These are phyloP conservation scores for Dicrurus megarhynchus DNA, from an alignment of 2,113 vertebrate genomes.

Conservation along the genomic window DNA sequence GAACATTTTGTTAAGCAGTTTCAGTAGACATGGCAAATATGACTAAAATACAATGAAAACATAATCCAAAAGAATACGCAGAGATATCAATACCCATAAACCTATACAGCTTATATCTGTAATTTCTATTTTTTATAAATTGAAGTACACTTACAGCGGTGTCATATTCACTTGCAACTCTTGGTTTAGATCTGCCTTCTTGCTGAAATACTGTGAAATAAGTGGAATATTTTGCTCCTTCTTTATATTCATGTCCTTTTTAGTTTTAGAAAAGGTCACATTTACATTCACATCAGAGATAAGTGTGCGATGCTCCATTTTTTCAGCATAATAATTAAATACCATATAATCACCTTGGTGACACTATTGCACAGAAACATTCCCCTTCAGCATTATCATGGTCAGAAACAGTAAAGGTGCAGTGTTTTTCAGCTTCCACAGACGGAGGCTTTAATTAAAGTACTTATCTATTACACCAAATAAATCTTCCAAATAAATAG, in stretches of 20 bases:
- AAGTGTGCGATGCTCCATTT: background rate
- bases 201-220: background rate
- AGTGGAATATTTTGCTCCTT: background rate
- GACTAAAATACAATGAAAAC: background rate
- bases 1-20: background rate
- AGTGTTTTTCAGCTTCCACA: background rate
- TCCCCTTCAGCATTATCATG: background rate
- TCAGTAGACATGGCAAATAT: background rate
- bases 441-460: background rate
- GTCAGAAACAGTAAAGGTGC: background rate
- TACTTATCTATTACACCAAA: background rate
- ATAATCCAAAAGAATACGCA: background rate
- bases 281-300: background rate
- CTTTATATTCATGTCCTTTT: background rate
- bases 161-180: background rate
- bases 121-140: background rate
- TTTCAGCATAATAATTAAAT: background rate
- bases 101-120: background rate
- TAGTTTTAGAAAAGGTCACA: background rate
- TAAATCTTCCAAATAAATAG: background rate
- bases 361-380: background rate
- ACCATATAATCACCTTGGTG: background rate
- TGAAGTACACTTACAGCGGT: background rate
- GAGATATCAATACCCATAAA: background rate
- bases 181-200: background rate